Percentiles rank a stretch among this genome's conserved stretches.
phyloP scores from a whole-genome alignment of 2,113 vertebrate genomes.

The Apodemus sylvaticus region DNA sequence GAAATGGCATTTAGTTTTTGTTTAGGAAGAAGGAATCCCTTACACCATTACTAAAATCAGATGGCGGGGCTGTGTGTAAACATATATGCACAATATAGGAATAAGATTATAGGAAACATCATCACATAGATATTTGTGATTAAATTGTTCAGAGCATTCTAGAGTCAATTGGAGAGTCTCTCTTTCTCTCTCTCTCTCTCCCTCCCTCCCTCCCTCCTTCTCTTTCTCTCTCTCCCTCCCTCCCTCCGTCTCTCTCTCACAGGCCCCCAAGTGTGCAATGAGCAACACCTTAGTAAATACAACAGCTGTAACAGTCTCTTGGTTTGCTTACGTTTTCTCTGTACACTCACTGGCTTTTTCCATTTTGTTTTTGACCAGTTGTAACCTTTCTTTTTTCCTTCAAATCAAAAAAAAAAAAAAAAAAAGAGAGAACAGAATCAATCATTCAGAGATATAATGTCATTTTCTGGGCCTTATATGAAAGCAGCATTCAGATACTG shows the following conservation, averaged over 20 bases:
- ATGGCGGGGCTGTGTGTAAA: conserved; percentile 8
- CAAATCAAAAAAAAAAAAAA: not conserved
- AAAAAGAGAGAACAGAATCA: conserved; percentile 20
- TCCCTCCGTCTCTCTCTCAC: not conserved
- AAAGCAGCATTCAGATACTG: not conserved
- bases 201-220: accelerated
- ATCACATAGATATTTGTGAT: not conserved
- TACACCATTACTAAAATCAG: conserved; percentile 25
- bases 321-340: not conserved
- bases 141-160: not conserved
- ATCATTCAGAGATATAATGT: not conserved
- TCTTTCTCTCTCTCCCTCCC: not conserved
- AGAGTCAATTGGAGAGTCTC: not conserved
- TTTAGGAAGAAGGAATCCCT: not conserved
- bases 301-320: not conserved
- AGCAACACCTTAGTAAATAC: not conserved
- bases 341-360: accelerated
- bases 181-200: not conserved
- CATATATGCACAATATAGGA: not conserved
- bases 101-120: not conserved
- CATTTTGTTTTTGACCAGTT: not conserved
- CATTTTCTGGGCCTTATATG: not conserved
- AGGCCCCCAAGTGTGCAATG: not conserved
- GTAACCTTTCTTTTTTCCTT: conserved; percentile 58
- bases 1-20: not conserved